These are phyloP conservation scores for Cotesia chilonis DNA, from an alignment of 1,140 invertebrate genomes.

Conservation along the genomic window DNA sequence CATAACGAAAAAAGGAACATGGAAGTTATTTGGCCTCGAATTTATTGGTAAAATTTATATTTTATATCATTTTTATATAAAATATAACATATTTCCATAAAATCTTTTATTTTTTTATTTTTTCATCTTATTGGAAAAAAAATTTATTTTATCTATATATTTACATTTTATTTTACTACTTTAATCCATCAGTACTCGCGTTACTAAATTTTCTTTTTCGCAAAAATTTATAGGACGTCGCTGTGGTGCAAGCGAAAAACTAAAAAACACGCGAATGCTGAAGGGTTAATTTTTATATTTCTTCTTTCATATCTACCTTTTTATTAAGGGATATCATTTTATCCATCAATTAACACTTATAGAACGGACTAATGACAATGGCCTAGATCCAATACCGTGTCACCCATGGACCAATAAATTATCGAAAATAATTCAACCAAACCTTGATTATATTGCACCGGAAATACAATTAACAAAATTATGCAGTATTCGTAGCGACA, in stretches of 20 bases:
- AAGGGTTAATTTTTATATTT: too few relatives aligned
- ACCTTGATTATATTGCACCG: slow-evolving; percentile 90
- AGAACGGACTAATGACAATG: slow-evolving; percentile 78
- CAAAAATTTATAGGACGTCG: too few relatives aligned
- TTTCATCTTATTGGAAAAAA: neutral
- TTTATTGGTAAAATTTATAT: slow-evolving; percentile 79
- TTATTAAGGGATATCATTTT: neutral
- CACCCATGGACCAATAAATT: slow-evolving; percentile 87
- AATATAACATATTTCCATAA: neutral
- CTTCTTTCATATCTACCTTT: neutral
- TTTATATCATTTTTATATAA: neutral
- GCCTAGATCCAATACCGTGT: slow-evolving; percentile 75
- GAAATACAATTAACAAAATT: slow-evolving; percentile 86
- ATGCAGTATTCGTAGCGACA: slow-evolving; percentile 88
- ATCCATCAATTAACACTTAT: slow-evolving; percentile 43
- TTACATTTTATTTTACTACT: too few relatives aligned
- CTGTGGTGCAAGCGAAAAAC: too few relatives aligned
- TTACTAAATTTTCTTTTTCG: too few relatives aligned
- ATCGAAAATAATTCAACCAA: slow-evolving; percentile 92
- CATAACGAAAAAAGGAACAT: slow-evolving; percentile 92
- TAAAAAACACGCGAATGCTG: too few relatives aligned
- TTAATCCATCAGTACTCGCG: too few relatives aligned
- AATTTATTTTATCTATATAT: too few relatives aligned
- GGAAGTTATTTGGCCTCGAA: slow-evolving; percentile 95
- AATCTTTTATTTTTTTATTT: too few relatives aligned